Evolutionary conservation across 2,888 invertebrate species (phyloP).

Genomic region (Drosophila planitibia): DNA sequence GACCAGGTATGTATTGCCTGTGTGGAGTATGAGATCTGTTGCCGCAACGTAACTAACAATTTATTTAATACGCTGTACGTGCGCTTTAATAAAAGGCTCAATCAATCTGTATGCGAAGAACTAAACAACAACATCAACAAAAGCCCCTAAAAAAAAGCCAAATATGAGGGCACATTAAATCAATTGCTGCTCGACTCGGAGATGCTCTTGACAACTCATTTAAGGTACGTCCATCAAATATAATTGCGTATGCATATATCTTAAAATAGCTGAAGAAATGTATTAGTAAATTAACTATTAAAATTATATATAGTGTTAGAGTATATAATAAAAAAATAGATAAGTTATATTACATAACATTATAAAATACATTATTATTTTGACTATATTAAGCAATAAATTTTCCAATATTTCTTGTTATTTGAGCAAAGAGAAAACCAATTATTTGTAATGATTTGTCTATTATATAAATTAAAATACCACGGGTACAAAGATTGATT

Average conservation of each 20-base stretch:
- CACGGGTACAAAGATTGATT: background rate
- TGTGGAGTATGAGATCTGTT: constrained; percentile 37
- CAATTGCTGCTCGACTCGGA: constrained; percentile 50
- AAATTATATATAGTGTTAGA: background rate
- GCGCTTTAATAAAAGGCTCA: constrained; percentile 82
- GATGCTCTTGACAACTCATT: constrained; percentile 51
- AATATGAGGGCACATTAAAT: constrained; percentile 48
- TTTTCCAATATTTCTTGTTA: background rate
- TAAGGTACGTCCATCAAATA: constrained; percentile 13
- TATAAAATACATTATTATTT: background rate
- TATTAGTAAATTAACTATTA: background rate
- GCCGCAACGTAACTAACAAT: constrained; percentile 83
- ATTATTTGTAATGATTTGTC: background rate
- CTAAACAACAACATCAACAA: constrained; percentile 43
- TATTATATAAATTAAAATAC: background rate
- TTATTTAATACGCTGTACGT: constrained; percentile 84
- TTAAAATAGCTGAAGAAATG: background rate
- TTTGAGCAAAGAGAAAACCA: too few species aligned
- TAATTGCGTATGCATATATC: background rate
- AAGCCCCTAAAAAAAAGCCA: constrained; percentile 39
- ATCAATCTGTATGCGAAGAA: constrained; percentile 73
- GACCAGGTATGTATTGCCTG: constrained; percentile 22
- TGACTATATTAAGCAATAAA: background rate
- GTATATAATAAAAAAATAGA: background rate
- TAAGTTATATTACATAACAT: background rate